Evolutionary conservation across 2,113 vertebrate species (phyloP), one percentile per base, ranked within the genome.

Genomic region (Myiagra hebetior): DNA sequence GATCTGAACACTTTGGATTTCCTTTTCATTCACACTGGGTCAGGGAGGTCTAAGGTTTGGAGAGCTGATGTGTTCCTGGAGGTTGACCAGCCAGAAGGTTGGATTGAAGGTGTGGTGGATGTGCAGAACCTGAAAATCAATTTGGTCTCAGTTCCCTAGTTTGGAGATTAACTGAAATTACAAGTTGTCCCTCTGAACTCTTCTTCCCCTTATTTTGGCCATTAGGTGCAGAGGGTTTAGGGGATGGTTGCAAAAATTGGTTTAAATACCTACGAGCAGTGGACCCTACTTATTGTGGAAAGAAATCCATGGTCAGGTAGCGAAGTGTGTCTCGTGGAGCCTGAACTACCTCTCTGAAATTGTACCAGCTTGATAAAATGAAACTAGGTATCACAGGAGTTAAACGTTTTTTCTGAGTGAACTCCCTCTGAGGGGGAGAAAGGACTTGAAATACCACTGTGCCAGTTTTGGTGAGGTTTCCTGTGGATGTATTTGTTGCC

Each of bases 341-440:
- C 50, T 33, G 31, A 74, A 53, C 46, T 42, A 39, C 22, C 7
- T 44, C 49, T 77, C 41, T 49, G 37, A 86, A 65, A 33, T n/a
- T 17, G 31, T 21, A 62, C 16, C 10, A 60, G 9, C 28, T 56
- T 73, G 41, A 33, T 68, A 60, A 88, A 46, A 7, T 9, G 24
- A 77, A 17, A 14, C 35, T 47, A 7, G 30, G 15, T 39, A 23
- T 69, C 15, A 19, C 0, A 0, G 13, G 14, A 77, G 28, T 11
- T 16, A 13, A 47, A 69, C 20, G 6, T 6, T 65, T 88, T 69
- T 83, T 15, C 26, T 41, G 27, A 22, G 13, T 22, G 44, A 8
- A 31, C 9, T 78, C 0, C 1, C 8, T 67, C 18, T 55, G 41
- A 65, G 7, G 26, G 15, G 23, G 12, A 42, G 35, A 28, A 67